Base-by-base conservation (phyloP, 2,113 vertebrate species). In the Australoheros scitulus region DNA sequence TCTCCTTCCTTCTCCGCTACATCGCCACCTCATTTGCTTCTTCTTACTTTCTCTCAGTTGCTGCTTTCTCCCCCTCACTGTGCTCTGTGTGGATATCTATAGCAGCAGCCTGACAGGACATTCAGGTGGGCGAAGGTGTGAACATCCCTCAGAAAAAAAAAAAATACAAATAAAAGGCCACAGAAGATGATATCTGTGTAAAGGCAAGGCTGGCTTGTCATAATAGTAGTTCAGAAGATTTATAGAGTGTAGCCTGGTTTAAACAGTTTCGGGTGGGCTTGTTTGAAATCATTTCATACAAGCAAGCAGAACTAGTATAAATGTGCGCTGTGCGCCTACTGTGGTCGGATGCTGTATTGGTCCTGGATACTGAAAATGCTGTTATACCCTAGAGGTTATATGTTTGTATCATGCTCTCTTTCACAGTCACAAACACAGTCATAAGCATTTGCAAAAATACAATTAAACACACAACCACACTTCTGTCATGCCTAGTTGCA, bases 31-130 rank as follows among this genome's bases (percentile, higher is more conserved):
- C 78, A 76, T 91, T 90, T 89, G 82, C 81, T 88, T 79, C 83
- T 77, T 83, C 88, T 70, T 79, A 76, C 88, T 89, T 63, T 79
- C 63, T 79, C 63, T 83, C 81, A 72, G 79, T 76, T 26, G 43
- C 70, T 88, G 81, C 81, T 85, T 88, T 85, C 87, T 92, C 84
- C 81, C 85, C 72, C 85, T 91, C 50, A 41, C 88, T 77, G 82
- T 50, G 76, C 82, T 84, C 47, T 60, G 64, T 36, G 75, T 80
- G 84, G 92, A 92, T 96, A 95, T 95, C 93, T 95, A 95, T 95
- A 95, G 95, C 93, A 94, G 93, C 92, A 90, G 88, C 88, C 88
- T 92, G 92, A 92, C 94, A 94, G 91, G 91, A 94, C 91, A 87
- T 81, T 91, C 88, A 93, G 93, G 90, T 94, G 90, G 94, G 94